Evolutionary conservation across 35 echinoderm and acorn worm genomes (phyloP).

Genomic region (Apostichopus californicus): DNA sequence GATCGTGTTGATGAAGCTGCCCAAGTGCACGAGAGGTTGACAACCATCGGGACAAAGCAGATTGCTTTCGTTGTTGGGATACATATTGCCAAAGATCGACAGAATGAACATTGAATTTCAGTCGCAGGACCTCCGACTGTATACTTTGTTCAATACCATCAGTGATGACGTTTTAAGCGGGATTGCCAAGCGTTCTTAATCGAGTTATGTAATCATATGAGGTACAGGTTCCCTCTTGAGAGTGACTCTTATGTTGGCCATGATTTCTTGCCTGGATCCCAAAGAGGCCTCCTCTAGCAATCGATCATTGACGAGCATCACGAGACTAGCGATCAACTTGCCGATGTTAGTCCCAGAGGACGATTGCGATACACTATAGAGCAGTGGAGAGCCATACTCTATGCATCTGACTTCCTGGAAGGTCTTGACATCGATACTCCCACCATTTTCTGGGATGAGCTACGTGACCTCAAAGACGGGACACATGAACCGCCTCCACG

Average conservation of each 20-base stretch:
- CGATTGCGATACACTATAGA: slow-evolving; percentile 22
- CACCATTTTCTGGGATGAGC: slow-evolving; percentile 45
- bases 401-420: slow-evolving; percentile 30
- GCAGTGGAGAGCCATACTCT: slow-evolving; percentile 45
- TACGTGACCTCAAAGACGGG: slow-evolving; percentile 33
- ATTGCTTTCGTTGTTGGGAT: slow-evolving; percentile 52
- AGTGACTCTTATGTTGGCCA: slow-evolving; percentile 21
- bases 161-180: slow-evolving; percentile 30
- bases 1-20: slow-evolving; percentile 43
- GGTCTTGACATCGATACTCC: slow-evolving; percentile 3
- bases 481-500: slow-evolving; percentile 38
- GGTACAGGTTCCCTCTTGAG: slow-evolving; percentile 32
- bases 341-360: slow-evolving; percentile 38
- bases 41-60: slow-evolving; percentile 23
- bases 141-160: slow-evolving; percentile 44
- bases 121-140: slow-evolving; percentile 23
- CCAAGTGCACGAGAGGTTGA: slow-evolving; percentile 49
- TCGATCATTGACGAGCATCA: slow-evolving; percentile 46
- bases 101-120: slow-evolving; percentile 52
- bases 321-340: slow-evolving; percentile 36
- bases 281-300: slow-evolving; percentile 40
- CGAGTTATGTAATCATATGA: slow-evolving; percentile 43
- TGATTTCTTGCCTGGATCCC: slow-evolving; percentile 40
- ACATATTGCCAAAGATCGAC: slow-evolving; percentile 45
- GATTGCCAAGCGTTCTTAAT: slow-evolving; percentile 32